Conservation (phyloP, 2,888 invertebrate genomes). For the Caenorhabditis uteleia region DNA sequence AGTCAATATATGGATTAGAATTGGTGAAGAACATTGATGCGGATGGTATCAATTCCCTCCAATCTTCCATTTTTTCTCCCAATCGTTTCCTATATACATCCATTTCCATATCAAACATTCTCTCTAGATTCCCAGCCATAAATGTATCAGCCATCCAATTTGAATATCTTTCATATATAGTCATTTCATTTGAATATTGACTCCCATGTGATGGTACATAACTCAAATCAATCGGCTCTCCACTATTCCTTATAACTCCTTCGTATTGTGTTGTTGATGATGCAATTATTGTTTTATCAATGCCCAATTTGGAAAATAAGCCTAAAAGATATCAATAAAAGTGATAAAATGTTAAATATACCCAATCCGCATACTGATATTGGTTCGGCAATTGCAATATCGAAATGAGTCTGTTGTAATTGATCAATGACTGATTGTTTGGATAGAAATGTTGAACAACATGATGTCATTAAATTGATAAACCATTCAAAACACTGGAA, state of each 20-base stretch:
- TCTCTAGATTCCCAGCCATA: constrained; percentile 4
- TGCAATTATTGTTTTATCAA: constrained; percentile 24
- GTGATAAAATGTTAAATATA: too few relatives aligned
- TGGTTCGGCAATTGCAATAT: constrained; percentile 30
- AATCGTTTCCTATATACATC: background rate
- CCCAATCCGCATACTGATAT: constrained; percentile 23
- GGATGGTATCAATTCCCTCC: constrained; percentile 2
- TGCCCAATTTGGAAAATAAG: constrained; percentile 11
- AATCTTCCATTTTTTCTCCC: background rate
- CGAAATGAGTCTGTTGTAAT: constrained; percentile 11
- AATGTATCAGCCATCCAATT: constrained; percentile 2
- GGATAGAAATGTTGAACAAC: constrained; percentile 13
- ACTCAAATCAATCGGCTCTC: constrained; percentile 17
- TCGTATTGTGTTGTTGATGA: constrained; percentile 19
- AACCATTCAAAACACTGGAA: constrained; percentile 22
- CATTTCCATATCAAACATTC: constrained; percentile 10
- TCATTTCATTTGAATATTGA: constrained; percentile 14
- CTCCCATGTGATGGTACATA: constrained; percentile 15
- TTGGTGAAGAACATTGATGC: constrained; percentile 28
- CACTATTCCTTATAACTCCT: constrained; percentile 11
- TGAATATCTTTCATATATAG: constrained; percentile 8
- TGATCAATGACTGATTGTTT: constrained; percentile 6
- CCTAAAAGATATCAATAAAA: too few relatives aligned
- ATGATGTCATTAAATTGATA: constrained; percentile 9
- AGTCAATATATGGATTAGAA: constrained; percentile 44